Evolutionary conservation across 2,113 vertebrate genomes (phyloP).

Genomic region (Lycocorax pyrrhopterus): DNA sequence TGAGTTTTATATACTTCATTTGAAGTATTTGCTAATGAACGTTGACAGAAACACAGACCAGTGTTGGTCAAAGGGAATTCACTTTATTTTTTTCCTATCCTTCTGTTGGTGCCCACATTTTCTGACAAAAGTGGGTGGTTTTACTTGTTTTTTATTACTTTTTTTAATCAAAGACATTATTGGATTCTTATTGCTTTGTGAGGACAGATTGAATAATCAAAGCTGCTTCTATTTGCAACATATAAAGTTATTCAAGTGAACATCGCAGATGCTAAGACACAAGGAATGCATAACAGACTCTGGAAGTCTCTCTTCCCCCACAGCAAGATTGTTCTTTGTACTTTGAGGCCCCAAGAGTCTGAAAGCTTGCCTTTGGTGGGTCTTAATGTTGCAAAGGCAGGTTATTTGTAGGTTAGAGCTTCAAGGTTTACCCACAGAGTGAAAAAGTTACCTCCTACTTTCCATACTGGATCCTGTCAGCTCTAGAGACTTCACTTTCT

Average conservation of each 20-base stretch:
- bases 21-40: background rate
- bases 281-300: background rate
- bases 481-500: background rate
- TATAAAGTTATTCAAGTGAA: background rate
- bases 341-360: background rate
- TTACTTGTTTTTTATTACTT: background rate
- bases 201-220: background rate
- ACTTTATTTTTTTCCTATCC: background rate
- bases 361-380: background rate
- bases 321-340: background rate
- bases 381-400: background rate
- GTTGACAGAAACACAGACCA: background rate
- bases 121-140: background rate
- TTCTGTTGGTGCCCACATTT: background rate
- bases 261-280: background rate
- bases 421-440: background rate
- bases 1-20: background rate
- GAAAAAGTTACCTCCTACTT: background rate
- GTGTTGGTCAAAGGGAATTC: conserved; percentile 1
- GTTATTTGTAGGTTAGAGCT: background rate
- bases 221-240: background rate
- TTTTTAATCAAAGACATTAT: background rate
- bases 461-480: background rate
- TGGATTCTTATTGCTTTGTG: background rate
- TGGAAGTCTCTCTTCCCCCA: background rate